Evolutionary conservation across 2,113 vertebrate species (phyloP), one percentile per base, ranked within the genome.

Genomic region (Poecilia latipinna): DNA sequence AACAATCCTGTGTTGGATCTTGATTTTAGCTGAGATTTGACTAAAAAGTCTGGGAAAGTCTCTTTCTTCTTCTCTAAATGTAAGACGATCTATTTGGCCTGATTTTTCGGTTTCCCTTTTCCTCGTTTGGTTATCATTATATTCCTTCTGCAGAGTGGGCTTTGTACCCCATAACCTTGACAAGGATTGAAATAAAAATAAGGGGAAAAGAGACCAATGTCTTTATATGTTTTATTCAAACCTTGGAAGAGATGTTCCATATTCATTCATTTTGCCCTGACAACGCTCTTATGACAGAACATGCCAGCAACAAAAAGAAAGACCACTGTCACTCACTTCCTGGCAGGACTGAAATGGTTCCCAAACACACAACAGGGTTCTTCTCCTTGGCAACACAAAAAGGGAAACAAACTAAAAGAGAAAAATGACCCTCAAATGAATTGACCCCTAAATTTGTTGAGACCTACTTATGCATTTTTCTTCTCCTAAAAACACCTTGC

Each of bases 331-430:
- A 89, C 72, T 83, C 75, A 79, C 44, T 69, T 69, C 74, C 31
- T 17, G 1, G 24, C n/a, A 76, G 79, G 82, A 84, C 89, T 78
- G 80, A 80, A 79, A 90, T 89, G 84, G 77, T 83, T 91, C 75
- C 66, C 61, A 74, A 80, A 68, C 44, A 51, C 2, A 61, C 37
- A 48, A 86, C 73, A 80, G 77, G 82, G 65, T 86, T 66, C 67
- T 81, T 82, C 79, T 76, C 33, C 90, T 71, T 75, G 65, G 91
- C 79, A 91, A 93, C 90, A 78, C 72, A 24, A 33, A 42, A 22
- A 17, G 24, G 65, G 60, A 44, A 88, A 75, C 72, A 74, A 84
- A 84, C 71, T 61, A 1, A 70, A 74, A 74, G 68, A 78, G 79
- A n/a, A 88, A 81, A 72, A 51, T 87, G 83, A 90, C 80, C 79